phyloP scores from a whole-genome alignment of 2,888 invertebrate genomes.

The Callyntrura guangdongensis region DNA sequence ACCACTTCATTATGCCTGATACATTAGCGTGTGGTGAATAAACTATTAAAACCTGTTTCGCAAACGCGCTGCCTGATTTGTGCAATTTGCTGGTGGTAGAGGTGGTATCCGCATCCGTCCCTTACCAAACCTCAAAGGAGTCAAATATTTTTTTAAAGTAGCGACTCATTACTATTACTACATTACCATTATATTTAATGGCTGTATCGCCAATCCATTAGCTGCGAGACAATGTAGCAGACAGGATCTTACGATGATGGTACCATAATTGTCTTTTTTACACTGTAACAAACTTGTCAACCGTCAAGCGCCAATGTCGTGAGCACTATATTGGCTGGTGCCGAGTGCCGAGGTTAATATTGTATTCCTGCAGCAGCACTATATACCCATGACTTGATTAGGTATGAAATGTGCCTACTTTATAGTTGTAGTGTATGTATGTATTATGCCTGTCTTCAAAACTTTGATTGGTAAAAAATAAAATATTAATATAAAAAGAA shows the following conservation, averaged over 20 bases:
- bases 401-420: not conserved
- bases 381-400: not conserved
- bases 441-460: not conserved
- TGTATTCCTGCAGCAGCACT: not conserved
- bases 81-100: not conserved
- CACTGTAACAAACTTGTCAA: not conserved
- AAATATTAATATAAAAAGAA: slow-evolving; percentile 20
- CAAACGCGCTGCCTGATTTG: not conserved
- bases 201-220: not conserved
- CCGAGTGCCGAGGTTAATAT: not conserved
- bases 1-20: not conserved
- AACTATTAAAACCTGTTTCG: slow-evolving; percentile 62
- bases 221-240: slow-evolving; percentile 6
- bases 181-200: not conserved
- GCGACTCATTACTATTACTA: not conserved
- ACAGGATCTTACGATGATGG: not conserved
- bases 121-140: not conserved
- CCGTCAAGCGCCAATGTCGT: not conserved
- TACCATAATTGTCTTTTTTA: not conserved
- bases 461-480: not conserved
- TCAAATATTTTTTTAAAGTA: slow-evolving; percentile 33
- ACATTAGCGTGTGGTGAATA: slow-evolving; percentile 20
- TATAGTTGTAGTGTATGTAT: not conserved
- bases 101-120: slow-evolving; percentile 53
- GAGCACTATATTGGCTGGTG: not conserved